Evolutionary conservation across 2,113 vertebrate genomes (phyloP), one percentile per base, ranked within the genome.

Genomic region (Steatornis caripensis): DNA sequence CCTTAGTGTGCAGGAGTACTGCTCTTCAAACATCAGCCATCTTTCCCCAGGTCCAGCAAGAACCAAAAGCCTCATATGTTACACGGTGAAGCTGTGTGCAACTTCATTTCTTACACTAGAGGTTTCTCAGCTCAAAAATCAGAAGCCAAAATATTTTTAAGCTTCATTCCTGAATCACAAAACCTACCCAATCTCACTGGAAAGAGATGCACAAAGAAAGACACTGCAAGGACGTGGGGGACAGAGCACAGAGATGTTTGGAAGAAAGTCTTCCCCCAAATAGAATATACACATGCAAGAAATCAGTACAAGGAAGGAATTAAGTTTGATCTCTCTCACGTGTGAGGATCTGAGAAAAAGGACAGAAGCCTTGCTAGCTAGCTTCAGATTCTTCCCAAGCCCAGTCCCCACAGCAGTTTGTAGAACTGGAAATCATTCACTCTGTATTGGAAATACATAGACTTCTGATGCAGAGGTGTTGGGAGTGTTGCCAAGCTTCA

Each of bases 341-440:
- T 18, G 61, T 39, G 20, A 55, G 51, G 62, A 82, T 53, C 39
- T 41, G 72, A 27, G 57, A 51, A 74, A 79, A 87, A 60, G 27
- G 18, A 74, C 22, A 69, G 69, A 41, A 46, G 61, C 49, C 45
- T 87, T 81, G 12, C 62, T 43, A 57, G 34, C 37, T 34, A 62
- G 19, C 27, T 62, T 53, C 64, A 75, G 81, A 76, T 95, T 81
- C 77, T 70, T 81, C 34, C 24, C 17, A 26, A 32, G 87, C 64
- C 88, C 93, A 95, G 94, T 81, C 88, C 68, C 68, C 72, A 86
- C 60, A 90, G 91, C 65, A 83, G 85, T 75, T 87, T 94, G 77
- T 77, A 94, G 87, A 84, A 77, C 11, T 22, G n/a, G 22, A 46
- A 86, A 36, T 12, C 54, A 84, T 91, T 96, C 71, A 88, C 45